Percentiles rank a stretch among this genome's conserved stretches.
phyloP scores from a whole-genome alignment of 2,113 vertebrate genomes.

The Synchiropus splendidus region DNA sequence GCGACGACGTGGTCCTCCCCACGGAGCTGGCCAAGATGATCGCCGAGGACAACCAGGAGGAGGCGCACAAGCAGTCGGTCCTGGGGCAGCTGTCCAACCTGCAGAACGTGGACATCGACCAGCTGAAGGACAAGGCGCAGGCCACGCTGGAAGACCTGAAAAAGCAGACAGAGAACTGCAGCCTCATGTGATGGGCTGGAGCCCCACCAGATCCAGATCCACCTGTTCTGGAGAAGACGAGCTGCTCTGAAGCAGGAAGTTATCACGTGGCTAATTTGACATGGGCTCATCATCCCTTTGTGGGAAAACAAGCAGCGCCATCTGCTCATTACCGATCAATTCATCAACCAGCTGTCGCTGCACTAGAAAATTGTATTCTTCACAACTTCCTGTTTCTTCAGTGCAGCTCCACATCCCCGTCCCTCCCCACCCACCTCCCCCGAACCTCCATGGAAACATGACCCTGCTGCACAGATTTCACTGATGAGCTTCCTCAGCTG shows the following conservation, averaged over 20 bases:
- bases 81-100: constrained; percentile 89
- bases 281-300: too few relatives aligned
- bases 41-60: constrained; percentile 89
- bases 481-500: too few relatives aligned
- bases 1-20: constrained; percentile 82
- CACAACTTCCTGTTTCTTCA: too few relatives aligned
- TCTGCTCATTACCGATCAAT: too few relatives aligned
- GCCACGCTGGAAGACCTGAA: constrained; percentile 91
- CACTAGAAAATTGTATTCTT: too few relatives aligned
- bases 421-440: too few relatives aligned
- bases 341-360: too few relatives aligned
- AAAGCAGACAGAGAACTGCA: constrained; percentile 89
- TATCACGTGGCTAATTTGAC: too few relatives aligned
- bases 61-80: constrained; percentile 81
- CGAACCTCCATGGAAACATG: too few relatives aligned
- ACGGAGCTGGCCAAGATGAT: constrained; percentile 97
- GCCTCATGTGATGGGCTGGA: constrained; percentile 76
- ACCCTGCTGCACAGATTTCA: too few relatives aligned
- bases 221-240: constrained; percentile 9
- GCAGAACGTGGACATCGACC: constrained; percentile 88
- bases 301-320: too few relatives aligned
- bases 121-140: constrained; percentile 93
- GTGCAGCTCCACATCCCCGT: too few relatives aligned
- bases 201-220: not conserved
- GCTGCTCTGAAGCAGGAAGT: constrained; percentile 1